Percentiles rank a stretch among this genome's conserved stretches.
Conservation (phyloP, 2,888 invertebrate species). For the Cantharis lateralis region DNA sequence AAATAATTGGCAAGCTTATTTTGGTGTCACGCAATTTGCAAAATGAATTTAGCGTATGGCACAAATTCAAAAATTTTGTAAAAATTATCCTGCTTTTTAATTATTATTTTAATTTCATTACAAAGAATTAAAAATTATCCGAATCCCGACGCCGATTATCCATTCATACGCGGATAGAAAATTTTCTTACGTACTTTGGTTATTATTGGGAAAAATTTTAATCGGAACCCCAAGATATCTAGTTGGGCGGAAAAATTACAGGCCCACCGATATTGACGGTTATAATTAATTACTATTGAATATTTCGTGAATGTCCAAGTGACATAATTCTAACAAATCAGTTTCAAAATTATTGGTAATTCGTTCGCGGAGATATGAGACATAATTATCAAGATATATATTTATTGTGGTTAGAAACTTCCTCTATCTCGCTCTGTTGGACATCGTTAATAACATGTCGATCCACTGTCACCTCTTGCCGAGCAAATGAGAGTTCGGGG, state of each 20-base stretch:
- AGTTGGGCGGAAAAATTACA: too few relatives aligned
- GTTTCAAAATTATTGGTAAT: too few relatives aligned
- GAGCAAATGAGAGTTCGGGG: too few relatives aligned
- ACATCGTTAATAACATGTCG: not conserved
- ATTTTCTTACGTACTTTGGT: too few relatives aligned
- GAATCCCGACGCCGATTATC: too few relatives aligned
- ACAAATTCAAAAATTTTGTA: not conserved
- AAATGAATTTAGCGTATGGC: not conserved
- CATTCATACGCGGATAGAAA: too few relatives aligned
- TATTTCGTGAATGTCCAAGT: not conserved
- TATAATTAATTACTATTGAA: not conserved
- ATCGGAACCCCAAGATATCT: too few relatives aligned
- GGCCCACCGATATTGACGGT: too few relatives aligned
- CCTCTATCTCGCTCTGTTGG: not conserved
- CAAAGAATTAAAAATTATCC: not conserved
- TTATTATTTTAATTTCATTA: not conserved
- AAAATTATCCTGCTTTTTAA: not conserved
- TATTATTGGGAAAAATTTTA: too few relatives aligned
- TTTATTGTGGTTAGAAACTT: not conserved
- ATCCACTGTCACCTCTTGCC: not conserved
- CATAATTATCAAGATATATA: not conserved
- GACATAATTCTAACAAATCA: not conserved
- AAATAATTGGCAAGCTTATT: not conserved
- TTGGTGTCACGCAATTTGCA: not conserved
- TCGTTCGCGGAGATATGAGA: too few relatives aligned